Conservation (phyloP, 2,113 vertebrate species). For the Spilogale gracilis region DNA sequence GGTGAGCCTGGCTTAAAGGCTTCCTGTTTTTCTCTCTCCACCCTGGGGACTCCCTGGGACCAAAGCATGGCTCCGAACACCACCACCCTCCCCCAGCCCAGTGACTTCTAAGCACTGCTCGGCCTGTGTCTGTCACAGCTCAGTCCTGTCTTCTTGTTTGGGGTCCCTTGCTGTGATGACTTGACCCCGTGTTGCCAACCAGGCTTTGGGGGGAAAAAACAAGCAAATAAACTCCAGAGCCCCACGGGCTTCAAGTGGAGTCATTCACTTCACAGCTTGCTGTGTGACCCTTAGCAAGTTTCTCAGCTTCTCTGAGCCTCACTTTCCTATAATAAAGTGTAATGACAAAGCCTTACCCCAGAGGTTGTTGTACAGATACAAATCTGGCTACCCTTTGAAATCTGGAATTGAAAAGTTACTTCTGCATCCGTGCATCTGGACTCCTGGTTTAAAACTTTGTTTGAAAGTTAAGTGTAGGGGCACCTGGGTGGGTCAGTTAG, state of each 20-base stretch:
- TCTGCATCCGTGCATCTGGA: neutral
- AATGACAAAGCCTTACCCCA: neutral
- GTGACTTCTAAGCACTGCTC: neutral
- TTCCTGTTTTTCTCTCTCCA: neutral
- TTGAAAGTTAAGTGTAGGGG: conserved; percentile 42
- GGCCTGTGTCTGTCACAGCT: neutral
- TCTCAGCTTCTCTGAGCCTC: neutral
- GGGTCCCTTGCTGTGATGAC: neutral
- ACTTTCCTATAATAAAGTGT: neutral
- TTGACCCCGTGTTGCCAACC: neutral
- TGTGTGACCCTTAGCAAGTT: neutral
- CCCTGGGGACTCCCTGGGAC: too few relatives aligned
- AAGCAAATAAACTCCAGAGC: neutral
- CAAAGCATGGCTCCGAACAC: accelerated
- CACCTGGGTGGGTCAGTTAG: neutral
- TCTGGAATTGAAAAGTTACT: neutral
- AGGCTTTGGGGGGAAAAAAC: neutral
- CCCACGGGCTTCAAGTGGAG: neutral
- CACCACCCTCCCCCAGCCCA: neutral
- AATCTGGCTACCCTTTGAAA: neutral
- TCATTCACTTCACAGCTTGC: neutral
- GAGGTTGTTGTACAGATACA: neutral
- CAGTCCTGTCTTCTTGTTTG: neutral
- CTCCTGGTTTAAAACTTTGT: conserved; percentile 37
- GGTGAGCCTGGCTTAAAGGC: neutral